Evolutionary conservation across 2,888 invertebrate genomes (phyloP), one percentile per base, ranked within the genome.

Genomic region (Agrilus mali): DNA sequence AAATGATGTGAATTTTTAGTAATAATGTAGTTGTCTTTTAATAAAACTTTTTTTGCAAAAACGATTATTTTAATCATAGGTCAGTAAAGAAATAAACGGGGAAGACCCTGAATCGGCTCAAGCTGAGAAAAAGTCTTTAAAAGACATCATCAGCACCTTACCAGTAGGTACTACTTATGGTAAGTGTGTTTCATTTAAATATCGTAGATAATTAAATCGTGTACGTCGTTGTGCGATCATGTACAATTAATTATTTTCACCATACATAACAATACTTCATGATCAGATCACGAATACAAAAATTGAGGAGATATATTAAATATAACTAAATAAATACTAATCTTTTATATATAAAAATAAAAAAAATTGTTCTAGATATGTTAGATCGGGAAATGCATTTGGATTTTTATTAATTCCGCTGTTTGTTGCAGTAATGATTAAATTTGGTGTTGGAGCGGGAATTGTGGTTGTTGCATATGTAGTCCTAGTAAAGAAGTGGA

Each of bases 381-480:
- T 35, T 64, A 60, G 64, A 60, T 65, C 65, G 64, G 65, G 67
- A 67, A 66, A 66, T 65, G 64, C 65, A 61, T 59, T 49, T 53
- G 53, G 44, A 39, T 10, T 48, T 43, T 42, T 40, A 50, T 48
- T 45, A 47, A 47, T 57, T 51, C 54, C 53, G 47, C 55, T 59
- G 55, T 63, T 64, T 80, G 77, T 85, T 86, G 66, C 83, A 87
- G 87, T 86, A 78, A 81, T 82, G 70, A 80, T 86, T 73, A 88
- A 86, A 75, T 75, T 87, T 73, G 79, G 78, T 68, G 82, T 88
- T 69, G 88, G 88, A 67, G 77, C 83, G 67, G 85, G 86, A 63
- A 77, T 88, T 66, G 78, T 86, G 70, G 75, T 81, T 67, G 86
- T 86, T 66, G 87, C 87, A 61, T 84, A 86, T 73, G 80, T 84